Base-by-base conservation (phyloP, 2,797 vertebrate species). In the Ctenochaetus hawaiiensis region DNA sequence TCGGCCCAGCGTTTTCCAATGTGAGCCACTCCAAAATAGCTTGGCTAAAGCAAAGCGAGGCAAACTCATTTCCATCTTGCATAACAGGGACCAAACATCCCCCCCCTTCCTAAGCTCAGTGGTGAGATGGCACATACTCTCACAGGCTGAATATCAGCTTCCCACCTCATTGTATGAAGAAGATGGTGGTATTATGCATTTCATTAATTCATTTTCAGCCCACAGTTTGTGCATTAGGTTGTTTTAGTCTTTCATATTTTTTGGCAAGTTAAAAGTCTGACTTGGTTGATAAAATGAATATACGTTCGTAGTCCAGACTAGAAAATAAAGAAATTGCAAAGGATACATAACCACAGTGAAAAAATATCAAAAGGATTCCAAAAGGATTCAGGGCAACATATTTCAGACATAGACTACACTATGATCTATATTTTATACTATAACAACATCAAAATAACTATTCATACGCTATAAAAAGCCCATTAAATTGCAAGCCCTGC, bases 1-100 rank as follows among this genome's bases (percentile, higher is more conserved):
- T 83, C 91, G 85, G 89, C 91, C 93, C 92, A 86, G 90, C 88
- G 59, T 91, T 93, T 93, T 92, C 89, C 75, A 79, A 92, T 91
- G 87, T 90, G 89, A 91, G 91, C 81, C 53, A 80, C 90, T 94
- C 91, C 92, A 94, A 93, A 95, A 94, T 94, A 95, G 92, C 93
- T 89, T 91, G 86, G 77, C 92, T 87, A 94, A 90, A 92, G 93
- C 91, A 91, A 91, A 93, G 91, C 86, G 81, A 91, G 89, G 91
- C 90, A 92, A 93, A 92, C 92, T 93, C 90, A 93, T 94, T 94
- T 94, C 93, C 94, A 94, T 95, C 94, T 94, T 94, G 91, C 94
- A 91, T 94, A 94, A 95, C 93, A 92, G 87, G 85, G 80, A 90
- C 87, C 86, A 88, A 92, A 90, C 89, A 89, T 77, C 23, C 63